These are phyloP conservation scores for Augochlorella aurata DNA, from an alignment of 2,888 invertebrate genomes.

Conservation along the genomic window DNA sequence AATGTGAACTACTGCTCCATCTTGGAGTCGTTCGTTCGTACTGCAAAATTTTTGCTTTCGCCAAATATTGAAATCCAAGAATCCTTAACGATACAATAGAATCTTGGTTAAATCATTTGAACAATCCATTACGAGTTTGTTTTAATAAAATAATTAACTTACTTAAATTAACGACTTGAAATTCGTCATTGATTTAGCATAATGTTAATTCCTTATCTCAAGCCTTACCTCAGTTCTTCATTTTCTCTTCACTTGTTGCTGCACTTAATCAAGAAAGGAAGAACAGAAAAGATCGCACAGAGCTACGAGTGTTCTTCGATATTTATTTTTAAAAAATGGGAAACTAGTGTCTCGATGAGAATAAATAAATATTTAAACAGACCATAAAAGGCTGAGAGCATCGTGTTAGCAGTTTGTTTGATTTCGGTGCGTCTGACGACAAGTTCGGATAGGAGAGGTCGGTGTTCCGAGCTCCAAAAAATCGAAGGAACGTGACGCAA, in stretches of 20 bases:
- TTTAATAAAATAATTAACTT: no score
- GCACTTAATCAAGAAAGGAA: no score
- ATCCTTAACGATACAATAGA: no score
- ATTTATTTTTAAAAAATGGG: neutral
- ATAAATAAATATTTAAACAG: neutral
- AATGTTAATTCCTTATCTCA: no score
- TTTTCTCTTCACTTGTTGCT: no score
- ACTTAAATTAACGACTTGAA: no score
- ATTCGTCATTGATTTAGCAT: no score
- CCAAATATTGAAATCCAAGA: neutral
- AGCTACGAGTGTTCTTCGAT: neutral
- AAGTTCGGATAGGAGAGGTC: neutral
- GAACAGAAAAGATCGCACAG: no score
- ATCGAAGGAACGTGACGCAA: constrained; percentile 13
- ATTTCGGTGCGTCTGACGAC: neutral
- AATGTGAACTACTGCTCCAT: neutral
- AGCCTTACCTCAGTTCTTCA: no score
- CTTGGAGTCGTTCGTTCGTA: neutral
- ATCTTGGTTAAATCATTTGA: no score
- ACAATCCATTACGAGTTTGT: no score
- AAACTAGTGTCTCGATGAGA: neutral
- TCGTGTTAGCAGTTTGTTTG: no score
- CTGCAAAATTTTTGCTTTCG: neutral
- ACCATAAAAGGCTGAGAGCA: neutral
- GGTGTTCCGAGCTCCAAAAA: neutral